These are phyloP conservation scores for Polyodon spathula DNA, from an alignment of 2,113 vertebrate species.

Conservation along the genomic window DNA sequence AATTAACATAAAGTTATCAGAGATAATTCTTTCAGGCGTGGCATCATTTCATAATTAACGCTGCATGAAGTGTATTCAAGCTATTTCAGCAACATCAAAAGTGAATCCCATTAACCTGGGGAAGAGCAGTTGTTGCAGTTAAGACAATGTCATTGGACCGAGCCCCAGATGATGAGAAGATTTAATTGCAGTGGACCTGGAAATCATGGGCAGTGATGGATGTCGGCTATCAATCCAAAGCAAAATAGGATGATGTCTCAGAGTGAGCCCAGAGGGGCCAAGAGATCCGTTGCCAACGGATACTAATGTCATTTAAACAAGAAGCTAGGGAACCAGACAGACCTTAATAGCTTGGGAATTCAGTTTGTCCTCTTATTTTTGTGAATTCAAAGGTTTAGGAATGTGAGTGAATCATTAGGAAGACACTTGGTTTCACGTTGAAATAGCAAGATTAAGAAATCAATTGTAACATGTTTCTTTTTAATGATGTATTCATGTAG, in stretches of 20 bases:
- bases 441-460: too few relatives aligned
- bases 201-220: background rate
- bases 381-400: conserved; percentile 12
- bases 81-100: conserved; percentile 4
- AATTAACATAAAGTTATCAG: conserved; percentile 49
- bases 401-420: too few relatives aligned
- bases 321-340: conserved; percentile 16
- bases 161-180: conserved; percentile 1
- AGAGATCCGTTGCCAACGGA: conserved; percentile 40
- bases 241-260: conserved; percentile 24
- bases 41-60: conserved; percentile 15
- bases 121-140: too few relatives aligned
- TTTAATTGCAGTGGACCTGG: background rate
- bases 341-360: background rate
- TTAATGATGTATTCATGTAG: too few relatives aligned
- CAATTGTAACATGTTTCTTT: too few relatives aligned
- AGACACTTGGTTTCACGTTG: too few relatives aligned
- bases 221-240: conserved; percentile 4
- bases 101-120: background rate
- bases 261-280: conserved; percentile 14
- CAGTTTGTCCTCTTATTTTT: background rate
- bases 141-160: background rate
- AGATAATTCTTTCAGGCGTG: conserved; percentile 26
- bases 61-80: conserved; percentile 10
- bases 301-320: conserved; percentile 28